Evolutionary conservation across 2,797 vertebrate species (phyloP).

Genomic region (Neomorphus geoffroyi): DNA sequence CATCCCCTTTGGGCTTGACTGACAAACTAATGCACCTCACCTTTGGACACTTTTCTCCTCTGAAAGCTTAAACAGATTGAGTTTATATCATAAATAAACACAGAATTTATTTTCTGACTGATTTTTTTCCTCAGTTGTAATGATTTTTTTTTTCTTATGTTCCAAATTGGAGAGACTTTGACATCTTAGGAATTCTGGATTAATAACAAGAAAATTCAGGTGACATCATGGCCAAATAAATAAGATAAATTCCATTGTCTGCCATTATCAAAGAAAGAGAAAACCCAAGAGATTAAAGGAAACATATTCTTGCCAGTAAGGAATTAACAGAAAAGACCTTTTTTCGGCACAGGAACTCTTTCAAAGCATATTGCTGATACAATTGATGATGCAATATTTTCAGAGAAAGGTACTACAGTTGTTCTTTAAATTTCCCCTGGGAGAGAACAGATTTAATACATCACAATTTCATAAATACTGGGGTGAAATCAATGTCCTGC

Average conservation of each 20-base stretch:
- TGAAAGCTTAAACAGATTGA: neutral
- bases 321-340: neutral
- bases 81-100: neutral
- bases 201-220: neutral
- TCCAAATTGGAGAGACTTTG: neutral
- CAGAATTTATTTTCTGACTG: neutral
- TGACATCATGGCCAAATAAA: neutral
- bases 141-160: neutral
- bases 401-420: neutral
- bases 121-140: neutral
- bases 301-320: neutral
- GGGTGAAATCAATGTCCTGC: neutral
- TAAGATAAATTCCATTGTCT: neutral
- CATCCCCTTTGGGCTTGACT: neutral
- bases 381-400: neutral
- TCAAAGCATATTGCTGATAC: neutral
- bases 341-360: neutral
- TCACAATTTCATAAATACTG: neutral
- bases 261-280: neutral
- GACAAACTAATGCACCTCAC: neutral
- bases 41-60: neutral
- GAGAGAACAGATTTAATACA: neutral
- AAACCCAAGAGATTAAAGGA: neutral
- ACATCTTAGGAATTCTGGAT: neutral
- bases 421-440: neutral